phyloP scores from a whole-genome alignment of 2,113 vertebrate species.

The Tonatia bakeri region DNA sequence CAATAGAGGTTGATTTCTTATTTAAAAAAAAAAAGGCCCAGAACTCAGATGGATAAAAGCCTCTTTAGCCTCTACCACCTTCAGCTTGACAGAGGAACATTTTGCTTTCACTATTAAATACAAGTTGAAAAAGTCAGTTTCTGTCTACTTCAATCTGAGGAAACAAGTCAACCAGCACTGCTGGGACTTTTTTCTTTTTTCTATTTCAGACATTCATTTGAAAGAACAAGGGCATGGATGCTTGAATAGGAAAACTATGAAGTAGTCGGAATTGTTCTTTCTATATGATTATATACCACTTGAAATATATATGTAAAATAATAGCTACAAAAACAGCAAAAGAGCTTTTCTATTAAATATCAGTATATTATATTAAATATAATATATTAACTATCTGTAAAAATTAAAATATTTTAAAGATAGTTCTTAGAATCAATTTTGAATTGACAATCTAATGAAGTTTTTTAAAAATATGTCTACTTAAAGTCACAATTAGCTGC shows the following conservation, averaged over 20 bases:
- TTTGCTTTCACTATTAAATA: not conserved
- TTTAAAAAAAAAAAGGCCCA: not conserved
- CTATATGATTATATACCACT: not conserved
- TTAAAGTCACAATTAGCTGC: not conserved
- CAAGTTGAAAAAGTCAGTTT: not conserved
- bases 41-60: not conserved
- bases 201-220: not conserved
- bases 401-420: not conserved
- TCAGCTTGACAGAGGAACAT: not conserved
- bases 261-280: not conserved
- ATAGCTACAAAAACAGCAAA: not conserved
- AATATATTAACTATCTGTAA: not conserved
- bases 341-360: not conserved
- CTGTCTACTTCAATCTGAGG: not conserved
- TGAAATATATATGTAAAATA: not conserved
- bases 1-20: slow-evolving; percentile 35
- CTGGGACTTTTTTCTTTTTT: not conserved
- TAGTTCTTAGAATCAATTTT: not conserved
- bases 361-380: not conserved
- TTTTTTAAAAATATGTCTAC: not conserved
- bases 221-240: not conserved
- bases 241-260: not conserved
- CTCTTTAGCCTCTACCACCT: not conserved
- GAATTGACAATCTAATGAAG: not conserved
- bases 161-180: not conserved